A percentile compares a stretch with the other conserved stretches of the same genome.
These are phyloP conservation scores for Thymallus thymallus DNA, from an alignment of 2,113 vertebrate genomes.

Conservation along the genomic window DNA sequence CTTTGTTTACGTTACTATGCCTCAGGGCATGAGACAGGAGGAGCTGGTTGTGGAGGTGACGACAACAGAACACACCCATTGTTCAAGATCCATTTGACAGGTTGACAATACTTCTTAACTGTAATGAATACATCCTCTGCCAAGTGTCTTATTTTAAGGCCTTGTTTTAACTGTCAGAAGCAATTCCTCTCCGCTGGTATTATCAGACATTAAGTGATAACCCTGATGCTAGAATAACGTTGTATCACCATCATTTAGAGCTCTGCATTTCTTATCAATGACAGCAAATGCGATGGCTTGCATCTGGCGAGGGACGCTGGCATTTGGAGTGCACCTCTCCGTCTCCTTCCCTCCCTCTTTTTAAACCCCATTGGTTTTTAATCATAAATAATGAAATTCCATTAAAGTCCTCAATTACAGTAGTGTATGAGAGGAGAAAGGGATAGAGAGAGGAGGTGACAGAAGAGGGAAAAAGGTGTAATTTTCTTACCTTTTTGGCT, in stretches of 20 bases:
- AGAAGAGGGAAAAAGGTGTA: constrained; percentile 35
- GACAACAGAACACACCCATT: constrained; percentile 21
- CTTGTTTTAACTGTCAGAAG: constrained; percentile 57
- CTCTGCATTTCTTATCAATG: constrained; percentile 62
- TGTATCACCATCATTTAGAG: constrained; percentile 52
- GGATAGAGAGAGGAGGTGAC: not conserved
- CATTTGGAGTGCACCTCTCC: constrained; percentile 65
- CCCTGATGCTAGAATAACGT: constrained; percentile 64
- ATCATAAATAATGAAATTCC: constrained; percentile 68
- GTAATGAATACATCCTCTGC: constrained; percentile 50
- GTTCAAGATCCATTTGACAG: constrained; percentile 53
- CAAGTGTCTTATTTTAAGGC: constrained; percentile 29
- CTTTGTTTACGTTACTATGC: no score
- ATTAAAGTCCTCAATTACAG: constrained; percentile 38
- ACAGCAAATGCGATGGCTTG: constrained; percentile 66
- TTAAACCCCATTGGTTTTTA: constrained; percentile 61
- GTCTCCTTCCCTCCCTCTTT: constrained; percentile 51
- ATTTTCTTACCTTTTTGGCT: constrained; percentile 59
- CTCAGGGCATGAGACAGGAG: not conserved
- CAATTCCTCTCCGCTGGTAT: constrained; percentile 53
- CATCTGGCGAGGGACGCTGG: constrained; percentile 52
- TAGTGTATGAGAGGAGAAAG: constrained; percentile 24
- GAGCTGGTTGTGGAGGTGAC: not conserved
- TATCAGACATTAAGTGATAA: constrained; percentile 67
- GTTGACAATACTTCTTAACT: constrained; percentile 52